Base-by-base conservation (phyloP, 1,140 invertebrate species). In the Apis florea region DNA sequence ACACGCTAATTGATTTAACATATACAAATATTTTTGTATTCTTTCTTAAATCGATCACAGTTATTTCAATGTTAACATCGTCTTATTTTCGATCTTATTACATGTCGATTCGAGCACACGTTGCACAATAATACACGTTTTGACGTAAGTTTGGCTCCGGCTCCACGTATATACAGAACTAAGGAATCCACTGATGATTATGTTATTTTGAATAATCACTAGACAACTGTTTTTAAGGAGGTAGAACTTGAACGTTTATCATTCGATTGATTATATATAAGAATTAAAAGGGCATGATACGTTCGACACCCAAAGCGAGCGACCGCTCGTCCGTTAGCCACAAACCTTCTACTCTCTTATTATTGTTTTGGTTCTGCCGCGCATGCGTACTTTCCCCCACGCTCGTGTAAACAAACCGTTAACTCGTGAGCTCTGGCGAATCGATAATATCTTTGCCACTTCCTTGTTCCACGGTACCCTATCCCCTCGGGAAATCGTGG, bases 341-440 rank as follows among this genome's bases (percentile, higher is more conserved):
- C 92, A 90, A 93, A 92, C 92, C 90, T 92, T 93, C 90, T 90
- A 91, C 92, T 92, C 88, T 91, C 89, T 91, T 93, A 93, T 93
- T 93, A 93, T 93, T 94, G 91, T 94, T 94, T 94, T 93, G 91
- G 89, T 86, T 84, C 83, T 63, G 83, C 59, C 31, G 88, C 93
- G 93, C 93, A 93, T 93, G 93, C 93, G 93, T 90, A 75, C 70
- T 51, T 73, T 73, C 73, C 68, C 58, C 73, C 82, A 72, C 78
- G 81, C 86, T 90, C 88, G 89, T 93, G 92, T 94, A 94, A 94
- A 94, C 92, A 94, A 94, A 93, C 93, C 93, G 92, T 93, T 93
- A 93, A 93, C 92, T 93, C 90, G 87, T 82, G 89, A 91, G 83
- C 88, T 85, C 88, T 87, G 88, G 91, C 89, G 79, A 93, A 93